These are phyloP conservation scores for Drosophila athabasca DNA, from an alignment of 1,140 invertebrate species.

Conservation along the genomic window DNA sequence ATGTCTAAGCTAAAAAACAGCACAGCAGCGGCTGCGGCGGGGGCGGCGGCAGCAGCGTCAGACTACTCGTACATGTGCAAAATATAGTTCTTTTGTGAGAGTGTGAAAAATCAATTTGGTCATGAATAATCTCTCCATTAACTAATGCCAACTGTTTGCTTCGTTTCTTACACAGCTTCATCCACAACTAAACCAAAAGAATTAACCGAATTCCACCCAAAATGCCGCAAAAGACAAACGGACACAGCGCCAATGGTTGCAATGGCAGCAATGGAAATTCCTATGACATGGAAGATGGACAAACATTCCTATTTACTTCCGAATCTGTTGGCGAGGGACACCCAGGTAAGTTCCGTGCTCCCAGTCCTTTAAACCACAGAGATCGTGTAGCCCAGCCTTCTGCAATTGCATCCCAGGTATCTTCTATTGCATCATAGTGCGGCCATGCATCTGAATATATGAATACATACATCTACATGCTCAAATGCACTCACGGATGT, in stretches of 20 bases:
- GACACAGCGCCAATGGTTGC: conserved; percentile 84
- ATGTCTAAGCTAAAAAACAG: conserved; percentile 1
- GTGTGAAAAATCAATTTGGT: conserved; percentile 65
- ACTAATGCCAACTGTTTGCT: conserved; percentile 16
- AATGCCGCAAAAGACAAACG: conserved; percentile 81
- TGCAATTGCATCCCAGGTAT: conserved; percentile 29
- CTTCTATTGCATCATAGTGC: conserved; percentile 57
- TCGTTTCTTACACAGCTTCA: conserved; percentile 40
- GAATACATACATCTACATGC: not conserved
- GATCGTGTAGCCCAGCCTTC: not conserved
- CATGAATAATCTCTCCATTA: conserved; percentile 10
- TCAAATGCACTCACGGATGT: not conserved
- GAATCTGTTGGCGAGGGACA: conserved; percentile 99
- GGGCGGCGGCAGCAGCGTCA: conserved; percentile 26
- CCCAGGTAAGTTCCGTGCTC: conserved; percentile 88
- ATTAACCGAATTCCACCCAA: conserved; percentile 24
- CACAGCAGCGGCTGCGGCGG: conserved; percentile 14
- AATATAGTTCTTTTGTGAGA: conserved; percentile 26
- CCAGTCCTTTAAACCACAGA: not conserved
- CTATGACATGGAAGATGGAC: conserved; percentile 91
- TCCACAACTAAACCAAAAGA: conserved; percentile 11
- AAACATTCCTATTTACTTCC: conserved; percentile 98
- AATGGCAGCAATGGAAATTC: conserved; percentile 89
- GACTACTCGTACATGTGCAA: conserved; percentile 29
- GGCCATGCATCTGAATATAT: conserved; percentile 8